phyloP scores from a whole-genome alignment of 2,797 vertebrate genomes.

The Otus scops region DNA sequence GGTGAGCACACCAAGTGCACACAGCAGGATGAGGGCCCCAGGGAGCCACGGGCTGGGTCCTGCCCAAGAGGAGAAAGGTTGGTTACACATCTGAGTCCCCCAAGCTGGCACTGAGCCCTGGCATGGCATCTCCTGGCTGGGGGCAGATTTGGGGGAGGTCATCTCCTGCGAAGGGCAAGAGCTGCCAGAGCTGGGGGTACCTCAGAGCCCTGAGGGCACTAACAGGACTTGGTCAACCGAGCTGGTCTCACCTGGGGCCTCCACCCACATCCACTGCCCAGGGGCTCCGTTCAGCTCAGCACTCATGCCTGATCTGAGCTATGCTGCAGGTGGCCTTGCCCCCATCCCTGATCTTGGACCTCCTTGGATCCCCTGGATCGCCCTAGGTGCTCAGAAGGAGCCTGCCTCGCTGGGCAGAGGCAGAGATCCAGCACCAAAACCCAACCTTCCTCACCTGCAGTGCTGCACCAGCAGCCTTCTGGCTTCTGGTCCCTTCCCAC shows the following conservation, averaged over 20 bases:
- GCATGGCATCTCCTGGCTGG: neutral
- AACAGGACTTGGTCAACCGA: fast-evolving
- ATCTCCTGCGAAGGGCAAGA: neutral
- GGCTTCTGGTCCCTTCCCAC: neutral
- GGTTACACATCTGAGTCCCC: neutral
- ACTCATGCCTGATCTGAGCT: neutral
- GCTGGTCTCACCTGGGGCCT: neutral
- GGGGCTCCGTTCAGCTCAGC: neutral
- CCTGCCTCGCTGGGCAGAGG: neutral
- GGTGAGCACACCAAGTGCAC: neutral
- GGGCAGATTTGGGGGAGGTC: neutral
- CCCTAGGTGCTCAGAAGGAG: neutral
- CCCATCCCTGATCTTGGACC: neutral
- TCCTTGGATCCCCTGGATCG: neutral
- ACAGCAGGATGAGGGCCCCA: neutral
- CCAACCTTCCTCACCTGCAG: neutral
- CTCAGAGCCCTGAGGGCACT: neutral
- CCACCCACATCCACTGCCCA: neutral
- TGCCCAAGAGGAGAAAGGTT: neutral
- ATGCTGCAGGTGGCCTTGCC: neutral
- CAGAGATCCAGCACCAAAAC: neutral
- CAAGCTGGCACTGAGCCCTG: neutral
- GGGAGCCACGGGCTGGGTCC: conserved; percentile 12
- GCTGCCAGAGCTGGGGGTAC: neutral
- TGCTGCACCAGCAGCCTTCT: neutral